Conservation (phyloP, 2,113 vertebrate species). For the Melanocharis versteri region DNA sequence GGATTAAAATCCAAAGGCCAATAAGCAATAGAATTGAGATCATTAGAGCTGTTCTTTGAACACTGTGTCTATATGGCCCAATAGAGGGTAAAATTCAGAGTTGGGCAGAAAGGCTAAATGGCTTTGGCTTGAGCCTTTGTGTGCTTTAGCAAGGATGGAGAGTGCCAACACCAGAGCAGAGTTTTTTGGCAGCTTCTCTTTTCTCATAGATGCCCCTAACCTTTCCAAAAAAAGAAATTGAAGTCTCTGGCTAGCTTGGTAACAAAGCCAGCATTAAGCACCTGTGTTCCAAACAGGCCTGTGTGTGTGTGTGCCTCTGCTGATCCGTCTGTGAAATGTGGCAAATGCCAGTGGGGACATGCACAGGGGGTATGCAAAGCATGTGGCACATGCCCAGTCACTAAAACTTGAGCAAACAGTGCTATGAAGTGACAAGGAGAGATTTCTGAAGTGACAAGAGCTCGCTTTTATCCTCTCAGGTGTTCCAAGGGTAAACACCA, state of each 20-base stretch:
- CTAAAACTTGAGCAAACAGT: slow-evolving; percentile 29
- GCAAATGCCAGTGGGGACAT: not conserved
- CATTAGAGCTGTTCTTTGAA: not conserved
- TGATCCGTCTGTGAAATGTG: not conserved
- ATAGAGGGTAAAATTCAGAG: not conserved
- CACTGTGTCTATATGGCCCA: not conserved
- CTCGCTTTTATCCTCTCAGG: not conserved
- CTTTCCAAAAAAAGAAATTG: not conserved
- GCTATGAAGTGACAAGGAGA: not conserved
- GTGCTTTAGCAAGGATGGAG: not conserved
- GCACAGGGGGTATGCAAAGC: not conserved
- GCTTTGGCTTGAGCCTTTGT: not conserved
- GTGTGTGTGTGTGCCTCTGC: not conserved
- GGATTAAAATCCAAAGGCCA: not conserved
- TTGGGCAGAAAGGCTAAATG: not conserved
- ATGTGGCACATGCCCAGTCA: not conserved
- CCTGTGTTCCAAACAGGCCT: not conserved
- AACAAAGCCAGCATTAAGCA: not conserved
- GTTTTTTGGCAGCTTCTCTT: not conserved
- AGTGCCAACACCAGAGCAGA: not conserved
- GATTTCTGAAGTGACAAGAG: not conserved
- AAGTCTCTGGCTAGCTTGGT: not conserved
- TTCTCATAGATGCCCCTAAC: not conserved
- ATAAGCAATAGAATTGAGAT: not conserved
- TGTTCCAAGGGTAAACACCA: not conserved